Percentiles rank a stretch among this genome's conserved stretches.
These are phyloP conservation scores for Harpagifer antarcticus DNA, from an alignment of 2,797 vertebrate genomes.

Conservation along the genomic window DNA sequence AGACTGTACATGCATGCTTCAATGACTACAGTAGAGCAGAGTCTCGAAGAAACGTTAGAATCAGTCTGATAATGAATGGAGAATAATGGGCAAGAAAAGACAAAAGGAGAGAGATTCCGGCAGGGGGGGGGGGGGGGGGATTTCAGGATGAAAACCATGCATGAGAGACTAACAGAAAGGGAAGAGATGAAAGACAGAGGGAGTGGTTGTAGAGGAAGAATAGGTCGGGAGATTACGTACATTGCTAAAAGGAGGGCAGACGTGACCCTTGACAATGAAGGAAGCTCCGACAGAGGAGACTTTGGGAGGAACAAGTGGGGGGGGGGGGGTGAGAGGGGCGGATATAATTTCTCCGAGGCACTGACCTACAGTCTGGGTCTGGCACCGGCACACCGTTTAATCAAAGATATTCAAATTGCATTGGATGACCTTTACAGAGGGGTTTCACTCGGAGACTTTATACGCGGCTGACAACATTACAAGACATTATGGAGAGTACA, in stretches of 20 bases:
- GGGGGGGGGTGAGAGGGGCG: constrained; percentile 36
- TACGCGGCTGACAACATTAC: constrained; percentile 47
- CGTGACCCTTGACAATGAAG: constrained; percentile 48
- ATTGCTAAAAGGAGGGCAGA: constrained; percentile 37
- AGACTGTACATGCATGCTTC: constrained; percentile 15
- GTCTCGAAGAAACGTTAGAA: background rate
- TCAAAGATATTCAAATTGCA: constrained; percentile 79
- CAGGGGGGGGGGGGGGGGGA: background rate
- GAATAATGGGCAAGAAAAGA: constrained; percentile 9
- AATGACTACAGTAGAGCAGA: background rate
- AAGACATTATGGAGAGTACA: constrained; percentile 42
- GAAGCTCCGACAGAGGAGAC: constrained; percentile 33
- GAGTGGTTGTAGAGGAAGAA: background rate
- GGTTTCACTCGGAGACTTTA: constrained; percentile 61
- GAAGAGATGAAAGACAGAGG: constrained; percentile 1
- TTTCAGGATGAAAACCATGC: constrained; percentile 11
- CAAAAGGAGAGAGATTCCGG: constrained; percentile 2
- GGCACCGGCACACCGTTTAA: constrained; percentile 63
- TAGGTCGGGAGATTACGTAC: constrained; percentile 41
- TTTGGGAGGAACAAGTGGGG: constrained; percentile 47
- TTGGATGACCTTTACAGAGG: constrained; percentile 73
- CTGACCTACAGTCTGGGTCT: constrained; percentile 72
- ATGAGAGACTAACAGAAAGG: background rate
- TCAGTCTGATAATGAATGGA: constrained; percentile 29
- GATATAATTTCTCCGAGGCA: constrained; percentile 69